These are phyloP conservation scores for Synanthedon formicaeformis DNA, from an alignment of 2,888 invertebrate species.

Conservation along the genomic window DNA sequence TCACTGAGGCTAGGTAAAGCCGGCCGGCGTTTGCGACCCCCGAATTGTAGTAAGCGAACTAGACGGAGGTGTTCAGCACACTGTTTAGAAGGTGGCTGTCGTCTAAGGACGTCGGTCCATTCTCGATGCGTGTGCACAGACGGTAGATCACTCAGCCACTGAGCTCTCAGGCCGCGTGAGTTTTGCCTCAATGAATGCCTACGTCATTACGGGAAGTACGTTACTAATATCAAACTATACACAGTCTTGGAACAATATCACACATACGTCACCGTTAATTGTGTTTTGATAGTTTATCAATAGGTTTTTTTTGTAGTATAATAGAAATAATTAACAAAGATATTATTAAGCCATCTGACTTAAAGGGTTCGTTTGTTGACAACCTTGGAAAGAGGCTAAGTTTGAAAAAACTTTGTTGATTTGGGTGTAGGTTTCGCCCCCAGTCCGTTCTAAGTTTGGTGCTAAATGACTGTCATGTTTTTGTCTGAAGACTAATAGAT, in stretches of 20 bases:
- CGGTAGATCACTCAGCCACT: constrained; percentile 64
- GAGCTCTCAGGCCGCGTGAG: constrained; percentile 48
- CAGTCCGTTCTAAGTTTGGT: background rate
- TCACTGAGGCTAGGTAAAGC: constrained; percentile 34
- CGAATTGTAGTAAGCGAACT: background rate
- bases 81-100: background rate
- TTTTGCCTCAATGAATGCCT: constrained; percentile 56
- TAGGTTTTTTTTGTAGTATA: background rate
- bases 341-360: too few relatives aligned
- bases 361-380: too few relatives aligned
- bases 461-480: background rate
- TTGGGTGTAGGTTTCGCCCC: constrained; percentile 1
- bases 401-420: constrained; percentile 2
- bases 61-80: too few relatives aligned
- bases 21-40: constrained; percentile 20
- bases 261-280: constrained; percentile 48
- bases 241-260: constrained; percentile 36
- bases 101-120: constrained; percentile 29
- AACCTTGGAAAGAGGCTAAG: too few relatives aligned
- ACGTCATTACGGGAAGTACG: constrained; percentile 67
- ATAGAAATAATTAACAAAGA: constrained; percentile 14
- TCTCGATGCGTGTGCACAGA: constrained; percentile 54
- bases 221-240: constrained; percentile 41
- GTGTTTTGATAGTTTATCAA: constrained; percentile 31
- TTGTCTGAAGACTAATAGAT: too few relatives aligned